Evolutionary conservation across 64 coral and sea anemone genomes (phyloP).

Genomic region (Porites australiensis): DNA sequence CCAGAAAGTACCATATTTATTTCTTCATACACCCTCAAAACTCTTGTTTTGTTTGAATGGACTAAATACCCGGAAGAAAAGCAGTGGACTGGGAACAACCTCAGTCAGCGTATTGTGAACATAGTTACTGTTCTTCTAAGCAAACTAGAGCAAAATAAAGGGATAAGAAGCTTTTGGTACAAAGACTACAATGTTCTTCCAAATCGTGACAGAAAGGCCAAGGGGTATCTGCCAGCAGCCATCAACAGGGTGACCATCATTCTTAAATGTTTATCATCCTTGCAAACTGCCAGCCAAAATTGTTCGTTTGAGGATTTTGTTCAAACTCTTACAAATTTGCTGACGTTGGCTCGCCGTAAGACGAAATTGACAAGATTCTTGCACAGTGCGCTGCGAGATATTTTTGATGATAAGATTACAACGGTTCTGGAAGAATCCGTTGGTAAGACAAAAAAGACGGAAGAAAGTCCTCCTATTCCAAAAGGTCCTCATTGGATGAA

Average conservation of each 20-base stretch:
- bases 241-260: too few species aligned
- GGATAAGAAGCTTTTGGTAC: conserved; percentile 51
- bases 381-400: background rate
- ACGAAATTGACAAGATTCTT: background rate
- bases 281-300: background rate
- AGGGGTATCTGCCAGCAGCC: background rate
- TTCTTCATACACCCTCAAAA: conserved; percentile 55
- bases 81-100: conserved; percentile 9
- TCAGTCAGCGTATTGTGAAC: background rate
- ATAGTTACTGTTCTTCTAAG: conserved; percentile 16
- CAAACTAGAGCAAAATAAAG: background rate
- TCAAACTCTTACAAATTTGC: background rate
- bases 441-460: background rate
- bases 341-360: background rate
- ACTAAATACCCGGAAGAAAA: background rate
- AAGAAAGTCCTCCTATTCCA: too few species aligned
- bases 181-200: conserved; percentile 41
- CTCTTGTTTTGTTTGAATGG: conserved; percentile 56
- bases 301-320: conserved; percentile 16
- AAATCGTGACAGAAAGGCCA: background rate
- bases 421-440: background rate
- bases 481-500: too few species aligned
- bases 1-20: background rate
- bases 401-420: background rate
- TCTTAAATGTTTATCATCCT: background rate